Conservation (phyloP, 2,797 vertebrate species). For the Melanotaenia trifasciata region DNA sequence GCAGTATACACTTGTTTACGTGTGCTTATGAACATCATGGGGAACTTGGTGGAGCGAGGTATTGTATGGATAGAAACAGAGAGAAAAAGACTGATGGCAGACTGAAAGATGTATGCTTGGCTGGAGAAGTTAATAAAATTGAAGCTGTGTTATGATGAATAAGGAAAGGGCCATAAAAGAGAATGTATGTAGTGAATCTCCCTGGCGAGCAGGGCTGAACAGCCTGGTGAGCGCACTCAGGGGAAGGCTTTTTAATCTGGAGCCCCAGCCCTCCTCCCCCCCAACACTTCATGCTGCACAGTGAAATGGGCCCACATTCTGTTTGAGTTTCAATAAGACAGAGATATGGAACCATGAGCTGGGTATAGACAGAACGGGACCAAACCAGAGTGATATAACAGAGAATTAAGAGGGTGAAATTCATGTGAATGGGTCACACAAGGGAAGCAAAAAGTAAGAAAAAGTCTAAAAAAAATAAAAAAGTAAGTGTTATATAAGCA, state of each 20-base stretch:
- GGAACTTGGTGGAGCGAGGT: slow-evolving; percentile 29
- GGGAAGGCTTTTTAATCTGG: slow-evolving; percentile 81
- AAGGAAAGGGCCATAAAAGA: slow-evolving; percentile 82
- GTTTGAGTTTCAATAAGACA: slow-evolving; percentile 68
- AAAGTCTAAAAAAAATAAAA: background rate
- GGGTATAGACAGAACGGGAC: slow-evolving; percentile 44
- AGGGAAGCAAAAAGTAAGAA: background rate
- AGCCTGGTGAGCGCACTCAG: slow-evolving; percentile 75
- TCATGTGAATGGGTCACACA: slow-evolving; percentile 14
- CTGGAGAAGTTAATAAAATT: slow-evolving; percentile 83
- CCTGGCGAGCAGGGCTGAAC: slow-evolving; percentile 72
- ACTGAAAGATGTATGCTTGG: slow-evolving; percentile 75
- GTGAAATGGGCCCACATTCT: slow-evolving; percentile 67
- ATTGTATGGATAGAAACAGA: slow-evolving; percentile 46
- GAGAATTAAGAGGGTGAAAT: slow-evolving; percentile 36
- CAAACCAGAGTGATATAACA: slow-evolving; percentile 21
- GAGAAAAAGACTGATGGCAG: slow-evolving; percentile 67
- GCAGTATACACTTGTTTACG: slow-evolving; percentile 45
- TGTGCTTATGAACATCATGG: slow-evolving; percentile 50
- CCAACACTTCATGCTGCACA: slow-evolving; percentile 58
- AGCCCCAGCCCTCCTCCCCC: slow-evolving; percentile 49
- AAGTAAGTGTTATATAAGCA: slow-evolving; percentile 25
- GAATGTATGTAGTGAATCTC: slow-evolving; percentile 82
- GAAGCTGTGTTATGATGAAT: slow-evolving; percentile 84
- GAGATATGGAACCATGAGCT: slow-evolving; percentile 62